Conservation (phyloP, 2,888 invertebrate genomes). For the Sarcophaga rosellei region DNA sequence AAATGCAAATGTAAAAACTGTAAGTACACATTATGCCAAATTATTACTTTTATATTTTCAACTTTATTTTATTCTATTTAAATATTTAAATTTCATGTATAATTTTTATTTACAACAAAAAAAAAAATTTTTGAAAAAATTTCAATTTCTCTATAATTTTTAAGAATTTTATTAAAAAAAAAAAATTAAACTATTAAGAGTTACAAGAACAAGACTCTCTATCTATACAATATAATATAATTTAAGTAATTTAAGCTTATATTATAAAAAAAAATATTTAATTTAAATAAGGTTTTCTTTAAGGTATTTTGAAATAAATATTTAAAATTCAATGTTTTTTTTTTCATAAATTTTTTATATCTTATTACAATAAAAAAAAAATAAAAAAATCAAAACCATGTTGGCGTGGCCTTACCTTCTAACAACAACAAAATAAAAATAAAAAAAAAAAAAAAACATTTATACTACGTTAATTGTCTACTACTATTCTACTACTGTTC, state of each 20-base stretch:
- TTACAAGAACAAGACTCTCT: neutral
- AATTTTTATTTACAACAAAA: constrained; percentile 48
- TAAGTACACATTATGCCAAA: constrained; percentile 86
- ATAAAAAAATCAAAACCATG: constrained; percentile 55
- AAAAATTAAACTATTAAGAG: constrained; percentile 7
- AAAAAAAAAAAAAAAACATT: constrained; percentile 2
- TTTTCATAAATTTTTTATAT: constrained; percentile 70
- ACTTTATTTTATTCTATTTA: constrained; percentile 30
- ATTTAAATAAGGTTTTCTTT: constrained; percentile 60
- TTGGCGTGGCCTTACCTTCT: constrained; percentile 71
- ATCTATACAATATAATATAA: neutral
- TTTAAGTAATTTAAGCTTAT: constrained; percentile 57
- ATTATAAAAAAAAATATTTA: constrained; percentile 33
- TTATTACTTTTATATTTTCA: neutral
- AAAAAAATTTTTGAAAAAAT: neutral
- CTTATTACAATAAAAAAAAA: constrained; percentile 41
- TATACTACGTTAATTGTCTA: constrained; percentile 46
- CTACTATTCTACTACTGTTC: constrained; percentile 63
- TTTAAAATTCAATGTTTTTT: constrained; percentile 62
- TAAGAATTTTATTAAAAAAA: constrained; percentile 63
- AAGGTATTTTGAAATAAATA: constrained; percentile 63
- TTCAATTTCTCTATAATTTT: constrained; percentile 28
- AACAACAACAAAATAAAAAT: constrained; percentile 58
- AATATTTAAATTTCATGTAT: constrained; percentile 50
- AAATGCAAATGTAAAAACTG: constrained; percentile 99